phyloP scores from a whole-genome alignment of 1,140 invertebrate species.

The Bombus superbus region DNA sequence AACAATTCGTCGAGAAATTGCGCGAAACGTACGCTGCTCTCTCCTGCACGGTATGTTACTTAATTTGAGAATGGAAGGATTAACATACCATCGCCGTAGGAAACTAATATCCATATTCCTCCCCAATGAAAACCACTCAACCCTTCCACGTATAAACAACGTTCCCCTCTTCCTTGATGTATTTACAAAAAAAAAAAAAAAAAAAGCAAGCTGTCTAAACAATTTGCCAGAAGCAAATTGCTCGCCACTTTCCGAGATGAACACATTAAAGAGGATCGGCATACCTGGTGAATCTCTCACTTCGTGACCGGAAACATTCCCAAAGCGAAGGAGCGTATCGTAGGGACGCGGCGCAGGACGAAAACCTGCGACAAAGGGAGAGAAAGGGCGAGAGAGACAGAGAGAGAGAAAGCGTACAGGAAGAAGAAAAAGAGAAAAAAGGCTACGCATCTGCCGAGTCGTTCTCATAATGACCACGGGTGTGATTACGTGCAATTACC shows the following conservation, averaged over 20 bases:
- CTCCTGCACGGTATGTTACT: no score
- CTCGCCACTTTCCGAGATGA: background rate
- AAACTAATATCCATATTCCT: no score
- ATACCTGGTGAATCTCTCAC: background rate
- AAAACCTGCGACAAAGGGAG: background rate
- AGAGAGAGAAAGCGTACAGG: background rate
- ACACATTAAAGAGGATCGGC: background rate
- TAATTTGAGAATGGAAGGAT: no score
- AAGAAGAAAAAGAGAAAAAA: conserved; percentile 14
- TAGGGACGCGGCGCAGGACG: no score
- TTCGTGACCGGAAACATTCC: background rate
- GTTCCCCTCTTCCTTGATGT: background rate
- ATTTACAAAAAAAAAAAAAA: background rate
- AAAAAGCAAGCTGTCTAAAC: background rate
- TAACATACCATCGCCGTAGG: no score
- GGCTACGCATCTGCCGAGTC: conserved; percentile 61
- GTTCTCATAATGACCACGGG: conserved; percentile 64
- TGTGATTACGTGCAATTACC: conserved; percentile 75
- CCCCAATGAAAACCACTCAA: background rate
- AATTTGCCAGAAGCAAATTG: no score
- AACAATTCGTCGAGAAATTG: no score
- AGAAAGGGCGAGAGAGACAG: background rate
- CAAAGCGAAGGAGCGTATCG: background rate
- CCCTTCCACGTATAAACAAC: background rate
- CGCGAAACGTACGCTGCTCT: no score